Conservation (phyloP, 1,140 invertebrate genomes). For the Drosophila paulistorum region DNA sequence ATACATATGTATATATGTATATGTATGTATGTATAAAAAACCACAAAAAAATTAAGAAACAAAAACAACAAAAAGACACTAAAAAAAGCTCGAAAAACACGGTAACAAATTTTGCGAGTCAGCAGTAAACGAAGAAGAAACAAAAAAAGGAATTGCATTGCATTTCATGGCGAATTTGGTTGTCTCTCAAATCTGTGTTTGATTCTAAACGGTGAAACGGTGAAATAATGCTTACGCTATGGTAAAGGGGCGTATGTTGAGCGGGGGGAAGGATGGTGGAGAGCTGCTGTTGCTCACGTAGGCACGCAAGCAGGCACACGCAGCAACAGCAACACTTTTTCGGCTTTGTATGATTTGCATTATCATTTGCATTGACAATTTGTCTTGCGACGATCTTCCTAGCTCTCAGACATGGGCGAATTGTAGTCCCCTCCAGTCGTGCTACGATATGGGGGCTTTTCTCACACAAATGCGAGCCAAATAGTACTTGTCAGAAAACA, state of each 20-base stretch:
- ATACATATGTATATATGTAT: background rate
- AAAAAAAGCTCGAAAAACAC: constrained; percentile 64
- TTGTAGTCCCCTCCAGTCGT: too few relatives aligned
- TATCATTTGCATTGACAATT: constrained; percentile 40
- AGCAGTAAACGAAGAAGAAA: constrained; percentile 62
- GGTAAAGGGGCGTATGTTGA: background rate
- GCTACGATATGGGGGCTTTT: too few relatives aligned
- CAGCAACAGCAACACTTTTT: constrained; percentile 1
- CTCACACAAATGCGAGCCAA: too few relatives aligned
- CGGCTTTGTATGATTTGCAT: constrained; percentile 41
- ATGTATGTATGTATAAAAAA: background rate
- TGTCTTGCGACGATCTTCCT: constrained; percentile 33
- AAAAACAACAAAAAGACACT: constrained; percentile 48
- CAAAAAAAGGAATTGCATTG: constrained; percentile 78
- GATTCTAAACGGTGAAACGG: constrained; percentile 25
- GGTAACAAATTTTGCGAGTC: constrained; percentile 75
- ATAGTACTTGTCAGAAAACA: too few relatives aligned
- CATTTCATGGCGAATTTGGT: constrained; percentile 73
- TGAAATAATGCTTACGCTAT: background rate
- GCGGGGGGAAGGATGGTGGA: background rate
- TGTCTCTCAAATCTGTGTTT: constrained; percentile 47
- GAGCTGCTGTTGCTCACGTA: constrained; percentile 61
- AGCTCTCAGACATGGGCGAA: constrained; percentile 2
- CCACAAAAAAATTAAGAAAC: constrained; percentile 45
- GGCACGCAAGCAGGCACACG: constrained; percentile 36